Evolutionary conservation across 2,888 invertebrate genomes (phyloP).

Genomic region (Ophion costatus): DNA sequence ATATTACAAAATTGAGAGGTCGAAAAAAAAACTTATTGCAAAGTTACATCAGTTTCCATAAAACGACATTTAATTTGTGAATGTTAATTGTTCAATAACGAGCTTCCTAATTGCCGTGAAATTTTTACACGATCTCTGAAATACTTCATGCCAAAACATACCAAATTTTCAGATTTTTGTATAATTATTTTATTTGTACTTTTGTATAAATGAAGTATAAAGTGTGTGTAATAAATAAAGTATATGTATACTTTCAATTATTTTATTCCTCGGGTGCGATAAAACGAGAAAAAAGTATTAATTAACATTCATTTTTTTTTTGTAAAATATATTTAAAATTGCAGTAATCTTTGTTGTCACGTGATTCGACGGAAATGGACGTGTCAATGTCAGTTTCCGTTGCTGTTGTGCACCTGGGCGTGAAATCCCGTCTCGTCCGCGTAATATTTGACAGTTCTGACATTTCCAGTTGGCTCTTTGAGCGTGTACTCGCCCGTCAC

Average conservation of each 20-base stretch:
- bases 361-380: neutral
- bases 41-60: no score
- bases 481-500: slow-evolving; percentile 89
- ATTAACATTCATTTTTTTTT: neutral
- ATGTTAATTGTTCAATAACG: no score
- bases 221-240: no score
- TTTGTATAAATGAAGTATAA: no score
- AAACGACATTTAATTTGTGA: no score
- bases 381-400: slow-evolving; percentile 70
- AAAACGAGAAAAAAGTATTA: neutral
- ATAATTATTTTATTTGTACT: no score
- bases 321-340: neutral
- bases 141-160: no score
- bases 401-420: slow-evolving; percentile 83
- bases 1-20: no score
- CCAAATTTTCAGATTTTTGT: no score
- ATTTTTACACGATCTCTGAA: no score
- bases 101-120: no score
- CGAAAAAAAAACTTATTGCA: no score
- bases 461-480: slow-evolving; percentile 87
- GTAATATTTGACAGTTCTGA: slow-evolving; percentile 88
- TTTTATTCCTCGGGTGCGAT: neutral
- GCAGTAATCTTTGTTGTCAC: neutral
- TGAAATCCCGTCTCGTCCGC: slow-evolving; percentile 88
- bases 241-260: neutral